A percentile compares a stretch with the other conserved stretches of the same genome.
Evolutionary conservation across 2,888 invertebrate genomes (phyloP).

Genomic region (Antheraea yamamai): DNA sequence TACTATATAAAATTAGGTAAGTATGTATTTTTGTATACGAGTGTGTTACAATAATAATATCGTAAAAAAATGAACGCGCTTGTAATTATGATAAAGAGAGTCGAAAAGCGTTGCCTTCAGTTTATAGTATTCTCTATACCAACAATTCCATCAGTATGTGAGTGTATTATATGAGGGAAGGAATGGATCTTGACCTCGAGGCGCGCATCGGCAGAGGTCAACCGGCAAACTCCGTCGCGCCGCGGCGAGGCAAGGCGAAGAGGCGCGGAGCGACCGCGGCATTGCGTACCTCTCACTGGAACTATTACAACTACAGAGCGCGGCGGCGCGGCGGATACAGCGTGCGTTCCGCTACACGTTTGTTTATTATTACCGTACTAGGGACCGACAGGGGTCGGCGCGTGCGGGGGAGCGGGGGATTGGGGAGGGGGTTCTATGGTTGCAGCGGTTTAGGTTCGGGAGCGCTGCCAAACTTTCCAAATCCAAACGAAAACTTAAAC

Average conservation of each 20-base stretch:
- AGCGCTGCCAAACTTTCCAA: not conserved
- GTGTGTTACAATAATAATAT: no score
- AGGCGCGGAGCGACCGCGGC: not conserved
- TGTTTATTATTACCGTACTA: not conserved
- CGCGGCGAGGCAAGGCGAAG: no score
- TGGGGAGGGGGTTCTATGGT: no score
- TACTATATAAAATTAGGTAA: not conserved
- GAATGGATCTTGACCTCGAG: slow-evolving; percentile 1
- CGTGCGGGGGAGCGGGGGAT: not conserved
- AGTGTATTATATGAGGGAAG: not conserved
- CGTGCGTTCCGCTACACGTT: not conserved
- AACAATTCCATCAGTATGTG: not conserved
- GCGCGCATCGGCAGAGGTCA: not conserved
- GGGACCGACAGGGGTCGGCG: not conserved
- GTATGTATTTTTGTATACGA: no score
- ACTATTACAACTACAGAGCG: not conserved
- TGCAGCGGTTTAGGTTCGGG: no score
- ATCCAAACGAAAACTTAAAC: not conserved
- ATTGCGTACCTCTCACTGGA: not conserved
- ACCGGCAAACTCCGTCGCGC: not conserved
- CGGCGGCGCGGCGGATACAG: not conserved
- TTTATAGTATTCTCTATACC: no score
- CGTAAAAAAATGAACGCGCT: no score
- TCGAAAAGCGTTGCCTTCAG: no score
- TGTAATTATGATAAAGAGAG: no score